Evolutionary conservation across 2,888 invertebrate genomes (phyloP), one percentile per base, ranked within the genome.

Genomic region (Sphinx pinastri): DNA sequence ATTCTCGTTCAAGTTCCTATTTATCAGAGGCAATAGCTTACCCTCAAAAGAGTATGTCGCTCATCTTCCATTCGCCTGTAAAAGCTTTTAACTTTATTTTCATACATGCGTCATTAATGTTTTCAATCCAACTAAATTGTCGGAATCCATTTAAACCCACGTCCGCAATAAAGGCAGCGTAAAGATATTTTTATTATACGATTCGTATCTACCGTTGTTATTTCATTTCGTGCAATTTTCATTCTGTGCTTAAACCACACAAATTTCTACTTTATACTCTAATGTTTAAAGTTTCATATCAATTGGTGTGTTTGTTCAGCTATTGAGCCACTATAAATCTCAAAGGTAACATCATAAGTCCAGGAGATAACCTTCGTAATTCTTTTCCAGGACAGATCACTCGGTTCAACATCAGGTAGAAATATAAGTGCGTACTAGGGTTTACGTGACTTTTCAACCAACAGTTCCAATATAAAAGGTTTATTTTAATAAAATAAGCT

Each of bases 311-410:
- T 19, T 25, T 7, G 2, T 10, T 63, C 59, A 68, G 67, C 76
- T 74, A 80, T 79, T 82, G 84, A 81, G 82, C 86, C 79, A 79
- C 84, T 84, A 88, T 89, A 89, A 89, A 89, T 89, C 83, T 78
- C 73, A 72, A 74, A 72, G 73, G 79, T 80, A 81, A 83, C 81
- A 76, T 85, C 84, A 88, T 89, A 86, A 81, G 86, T 89, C 87
- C 74, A 71, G 19, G 80, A 80, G 84, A 86, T 87, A 84, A 84
- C 88, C 85, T 78, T 70, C 80, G 83, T 88, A 84, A 87, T 87
- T 88, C 87, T 87, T 80, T 49, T 47, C 47, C 74, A 69, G 68
- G 16, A 70, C 38, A 57, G 57, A 70, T 60, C 45, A 63, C 49
- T 49, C 45, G 58, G 31, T 45, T 60, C 38, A 60, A 60, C n/a